Evolutionary conservation across 2,797 vertebrate genomes (phyloP), one percentile per base, ranked within the genome.

Genomic region (Furcifer pardalis): DNA sequence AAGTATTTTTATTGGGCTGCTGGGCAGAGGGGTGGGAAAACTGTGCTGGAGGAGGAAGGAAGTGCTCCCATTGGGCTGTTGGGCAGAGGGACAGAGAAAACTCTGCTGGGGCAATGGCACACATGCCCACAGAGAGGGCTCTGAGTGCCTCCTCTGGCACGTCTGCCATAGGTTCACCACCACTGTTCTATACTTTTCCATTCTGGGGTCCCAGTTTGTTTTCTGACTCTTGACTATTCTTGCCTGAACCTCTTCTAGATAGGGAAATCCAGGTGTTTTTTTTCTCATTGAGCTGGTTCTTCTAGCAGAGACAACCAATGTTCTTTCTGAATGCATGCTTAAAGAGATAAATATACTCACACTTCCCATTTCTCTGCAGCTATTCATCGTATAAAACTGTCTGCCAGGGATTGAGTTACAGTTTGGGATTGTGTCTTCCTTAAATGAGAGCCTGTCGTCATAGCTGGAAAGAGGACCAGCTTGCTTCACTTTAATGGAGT

Each of bases 331-430:
- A 90, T 84, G 68, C 78, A 86, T 81, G 0, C 88, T 94, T 93
- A 93, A 90, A 89, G 87, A 84, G 93, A 95, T 95, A 96, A 95
- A 96, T 96, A 96, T 94, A 96, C 92, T 87, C 91, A 84, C 83
- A 89, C 93, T 95, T 79, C 81, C 92, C 95, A 96, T 96, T 95
- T 94, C 94, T 95, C 86, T 89, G 92, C 89, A 92, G 89, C 95
- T 96, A 95, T 93, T 96, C 95, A 95, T 89, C 37, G 2, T 8
- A 15, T 92, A 90, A 92, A 94, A 95, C 86, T 79, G 89, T 84
- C 75, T 30, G 82, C 91, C 44, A 69, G 65, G 93, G 94, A 88
- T 95, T 95, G 88, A 85, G 88, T 96, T 96, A 94, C 95, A 2
- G 65, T 92, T 82, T 90, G 1, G 13, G 86, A 89, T 88, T 85